phyloP scores from a whole-genome alignment of 1,140 invertebrate genomes.

The Heliconius hermathena region DNA sequence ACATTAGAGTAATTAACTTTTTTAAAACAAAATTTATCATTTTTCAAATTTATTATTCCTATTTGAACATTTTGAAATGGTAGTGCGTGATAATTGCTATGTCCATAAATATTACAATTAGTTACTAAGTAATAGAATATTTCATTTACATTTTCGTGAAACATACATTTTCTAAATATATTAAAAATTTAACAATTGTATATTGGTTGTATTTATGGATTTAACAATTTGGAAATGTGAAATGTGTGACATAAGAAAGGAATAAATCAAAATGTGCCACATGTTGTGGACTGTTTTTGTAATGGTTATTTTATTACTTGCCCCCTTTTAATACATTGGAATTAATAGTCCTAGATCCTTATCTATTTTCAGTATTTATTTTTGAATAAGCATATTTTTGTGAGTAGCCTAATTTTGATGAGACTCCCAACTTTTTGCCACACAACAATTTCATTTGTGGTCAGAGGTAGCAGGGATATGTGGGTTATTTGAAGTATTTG shows the following conservation, averaged over 20 bases:
- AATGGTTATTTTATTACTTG: constrained; percentile 34
- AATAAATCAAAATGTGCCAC: constrained; percentile 48
- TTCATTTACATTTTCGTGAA: constrained; percentile 27
- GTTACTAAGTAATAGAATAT: constrained; percentile 22
- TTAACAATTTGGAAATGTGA: constrained; percentile 44
- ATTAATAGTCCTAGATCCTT: no score
- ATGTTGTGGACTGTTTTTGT: constrained; percentile 42
- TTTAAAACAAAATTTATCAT: constrained; percentile 12
- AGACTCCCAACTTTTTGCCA: no score
- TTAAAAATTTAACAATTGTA: not conserved
- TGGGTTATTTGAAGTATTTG: no score
- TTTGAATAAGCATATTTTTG: no score
- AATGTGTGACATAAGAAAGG: constrained; percentile 39
- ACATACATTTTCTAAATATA: constrained; percentile 27
- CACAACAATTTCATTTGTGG: no score
- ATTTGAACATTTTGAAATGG: constrained; percentile 35
- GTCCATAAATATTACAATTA: constrained; percentile 33
- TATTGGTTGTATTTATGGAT: constrained; percentile 42
- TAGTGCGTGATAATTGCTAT: constrained; percentile 31
- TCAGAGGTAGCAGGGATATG: no score
- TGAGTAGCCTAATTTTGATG: no score
- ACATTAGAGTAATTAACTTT: constrained; percentile 27
- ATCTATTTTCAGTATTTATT: no score
- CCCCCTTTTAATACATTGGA: not conserved
- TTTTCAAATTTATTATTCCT: constrained; percentile 16